Conservation (phyloP, 2,113 vertebrate genomes). For the Mastomys coucha region DNA sequence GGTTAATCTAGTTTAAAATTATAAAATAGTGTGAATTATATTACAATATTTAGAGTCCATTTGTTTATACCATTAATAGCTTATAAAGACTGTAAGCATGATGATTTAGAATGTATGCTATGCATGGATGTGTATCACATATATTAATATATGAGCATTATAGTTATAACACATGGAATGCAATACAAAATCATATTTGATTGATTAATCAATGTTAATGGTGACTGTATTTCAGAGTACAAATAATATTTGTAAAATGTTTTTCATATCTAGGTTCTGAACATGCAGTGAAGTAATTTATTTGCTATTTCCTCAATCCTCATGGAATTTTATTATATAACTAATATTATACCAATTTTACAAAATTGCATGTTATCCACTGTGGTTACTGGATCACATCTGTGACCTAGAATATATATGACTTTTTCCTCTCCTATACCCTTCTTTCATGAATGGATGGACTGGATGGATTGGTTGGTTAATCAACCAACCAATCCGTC, state of each 20-base stretch:
- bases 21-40: conserved; percentile 1
- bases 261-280: not conserved
- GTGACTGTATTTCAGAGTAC: not conserved
- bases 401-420: not conserved
- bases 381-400: rapidly evolving
- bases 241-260: not conserved
- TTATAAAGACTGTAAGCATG: not conserved
- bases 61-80: not conserved
- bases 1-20: not conserved
- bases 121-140: not conserved
- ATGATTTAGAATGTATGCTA: not conserved
- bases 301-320: not conserved
- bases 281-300: not conserved
- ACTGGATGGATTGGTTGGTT: no score
- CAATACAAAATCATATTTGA: not conserved
- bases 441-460: not conserved
- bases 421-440: not conserved
- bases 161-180: not conserved
- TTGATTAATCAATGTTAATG: not conserved
- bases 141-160: not conserved
- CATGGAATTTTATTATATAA: not conserved
- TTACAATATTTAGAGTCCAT: not conserved
- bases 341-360: conserved; percentile 34
- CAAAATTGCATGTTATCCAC: not conserved
- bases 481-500: not conserved